Percentiles rank a stretch among this genome's conserved stretches.
phyloP scores from a whole-genome alignment of 1,140 invertebrate genomes.

The Hypothenemus hampei region DNA sequence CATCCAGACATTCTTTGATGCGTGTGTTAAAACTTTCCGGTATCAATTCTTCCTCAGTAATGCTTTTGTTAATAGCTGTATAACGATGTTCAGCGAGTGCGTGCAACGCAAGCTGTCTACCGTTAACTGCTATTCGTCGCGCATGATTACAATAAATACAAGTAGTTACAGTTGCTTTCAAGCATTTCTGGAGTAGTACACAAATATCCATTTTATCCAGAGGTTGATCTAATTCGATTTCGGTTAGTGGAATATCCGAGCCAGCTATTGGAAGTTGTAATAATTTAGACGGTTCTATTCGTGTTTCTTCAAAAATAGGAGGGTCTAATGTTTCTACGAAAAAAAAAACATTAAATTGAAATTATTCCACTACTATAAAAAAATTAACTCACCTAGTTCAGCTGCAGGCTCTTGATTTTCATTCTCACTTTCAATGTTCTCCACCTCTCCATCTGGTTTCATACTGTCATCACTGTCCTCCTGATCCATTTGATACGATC shows the following conservation, averaged over 20 bases:
- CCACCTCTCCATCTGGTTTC: conserved; percentile 49
- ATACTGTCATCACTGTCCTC: conserved; percentile 53
- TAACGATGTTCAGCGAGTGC: conserved; percentile 72
- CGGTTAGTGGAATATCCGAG: conserved; percentile 59
- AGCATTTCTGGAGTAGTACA: conserved; percentile 65
- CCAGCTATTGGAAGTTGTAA: no score
- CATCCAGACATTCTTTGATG: conserved; percentile 59
- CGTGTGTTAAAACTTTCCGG: conserved; percentile 63
- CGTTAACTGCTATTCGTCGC: conserved; percentile 74
- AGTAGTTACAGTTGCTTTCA: conserved; percentile 58
- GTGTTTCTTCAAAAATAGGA: no score
- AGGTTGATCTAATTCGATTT: conserved; percentile 67
- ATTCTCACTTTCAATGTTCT: conserved; percentile 39
- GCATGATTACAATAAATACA: conserved; percentile 83
- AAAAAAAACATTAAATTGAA: no score
- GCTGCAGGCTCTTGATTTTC: conserved; percentile 30
- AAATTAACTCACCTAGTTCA: conserved; percentile 7
- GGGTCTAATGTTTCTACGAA: no score
- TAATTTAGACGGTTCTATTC: no score
- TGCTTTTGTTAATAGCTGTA: conserved; percentile 63
- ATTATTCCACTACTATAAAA: no score
- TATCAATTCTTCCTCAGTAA: conserved; percentile 64
- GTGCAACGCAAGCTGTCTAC: conserved; percentile 70
- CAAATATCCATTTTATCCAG: conserved; percentile 67
- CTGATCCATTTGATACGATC: conserved; percentile 27